These are phyloP conservation scores for Odontomachus brunneus DNA, from an alignment of 1,140 invertebrate species.

Conservation along the genomic window DNA sequence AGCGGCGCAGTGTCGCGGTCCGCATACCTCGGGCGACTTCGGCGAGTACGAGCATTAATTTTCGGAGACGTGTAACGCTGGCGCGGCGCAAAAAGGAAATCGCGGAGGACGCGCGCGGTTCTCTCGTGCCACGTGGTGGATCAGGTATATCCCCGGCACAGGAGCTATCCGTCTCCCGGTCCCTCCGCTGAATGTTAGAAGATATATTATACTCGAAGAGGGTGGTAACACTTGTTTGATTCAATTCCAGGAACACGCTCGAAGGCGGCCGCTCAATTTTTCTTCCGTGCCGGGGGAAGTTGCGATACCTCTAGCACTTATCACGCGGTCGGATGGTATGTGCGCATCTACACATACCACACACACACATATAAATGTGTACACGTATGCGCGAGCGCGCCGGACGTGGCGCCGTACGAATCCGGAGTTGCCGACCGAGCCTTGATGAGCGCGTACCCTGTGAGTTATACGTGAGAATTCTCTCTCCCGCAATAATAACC, in stretches of 20 bases:
- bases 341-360: too few species aligned
- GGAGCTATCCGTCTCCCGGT: conserved; percentile 78
- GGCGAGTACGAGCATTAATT: conserved; percentile 68
- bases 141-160: conserved; percentile 74
- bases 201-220: conserved; percentile 78
- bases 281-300: conserved; percentile 66
- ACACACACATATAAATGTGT: too few species aligned
- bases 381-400: too few species aligned
- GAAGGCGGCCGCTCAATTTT: conserved; percentile 78
- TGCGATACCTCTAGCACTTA: conserved; percentile 52
- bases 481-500: neutral
- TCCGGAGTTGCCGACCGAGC: conserved; percentile 34
- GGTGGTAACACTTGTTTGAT: conserved; percentile 83
- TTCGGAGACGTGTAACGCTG: conserved; percentile 58
- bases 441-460: conserved; percentile 8
- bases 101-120: conserved; percentile 61
- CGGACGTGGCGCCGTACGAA: conserved; percentile 16
- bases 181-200: conserved; percentile 73
- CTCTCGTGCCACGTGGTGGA: conserved; percentile 61
- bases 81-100: conserved; percentile 65
- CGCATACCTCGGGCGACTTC: conserved; percentile 61
- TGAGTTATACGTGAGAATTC: neutral
- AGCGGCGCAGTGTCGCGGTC: conserved; percentile 25
- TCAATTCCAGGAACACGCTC: conserved; percentile 79
- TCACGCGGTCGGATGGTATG: neutral